Evolutionary conservation across 2,113 vertebrate species (phyloP).

Genomic region (Cebidichthys violaceus): DNA sequence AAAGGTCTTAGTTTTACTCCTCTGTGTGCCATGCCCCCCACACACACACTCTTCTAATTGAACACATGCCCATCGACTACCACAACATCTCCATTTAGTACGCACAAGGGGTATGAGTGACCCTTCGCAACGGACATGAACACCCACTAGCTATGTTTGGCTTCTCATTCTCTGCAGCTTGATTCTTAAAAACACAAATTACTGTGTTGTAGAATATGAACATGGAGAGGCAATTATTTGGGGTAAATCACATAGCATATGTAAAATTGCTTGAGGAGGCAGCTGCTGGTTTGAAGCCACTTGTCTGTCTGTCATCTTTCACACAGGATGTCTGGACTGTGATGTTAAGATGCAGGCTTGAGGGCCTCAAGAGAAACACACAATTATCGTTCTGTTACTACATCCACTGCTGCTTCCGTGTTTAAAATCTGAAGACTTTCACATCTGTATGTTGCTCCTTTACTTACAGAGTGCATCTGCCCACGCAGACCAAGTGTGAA

Average conservation of each 20-base stretch:
- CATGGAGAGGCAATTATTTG: conserved; percentile 1
- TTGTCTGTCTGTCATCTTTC: conserved; percentile 63
- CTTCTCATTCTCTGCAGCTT: conserved; percentile 17
- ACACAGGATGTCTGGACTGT: conserved; percentile 59
- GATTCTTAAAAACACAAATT: conserved; percentile 10
- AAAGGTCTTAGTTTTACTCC: conserved; percentile 52
- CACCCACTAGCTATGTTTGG: conserved; percentile 34
- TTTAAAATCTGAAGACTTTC: conserved; percentile 68
- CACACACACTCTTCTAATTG: background rate
- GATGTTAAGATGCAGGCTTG: conserved; percentile 57
- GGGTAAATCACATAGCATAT: conserved; percentile 51
- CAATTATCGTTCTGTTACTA: conserved; percentile 47
- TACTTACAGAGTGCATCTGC: conserved; percentile 69
- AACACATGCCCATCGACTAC: conserved; percentile 57
- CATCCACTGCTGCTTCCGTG: conserved; percentile 47
- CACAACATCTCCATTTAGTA: conserved; percentile 65
- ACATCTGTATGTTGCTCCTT: conserved; percentile 70
- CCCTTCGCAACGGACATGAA: conserved; percentile 45
- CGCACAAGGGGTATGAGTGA: conserved; percentile 59
- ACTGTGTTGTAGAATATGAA: conserved; percentile 11
- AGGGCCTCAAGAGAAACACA: conserved; percentile 55
- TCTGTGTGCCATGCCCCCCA: conserved; percentile 1
- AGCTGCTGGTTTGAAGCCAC: conserved; percentile 62
- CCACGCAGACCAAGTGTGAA: conserved; percentile 62
- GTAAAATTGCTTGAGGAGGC: conserved; percentile 47